A percentile compares a stretch with the other conserved stretches of the same genome.
Evolutionary conservation across 2,113 vertebrate species (phyloP).

Genomic region (Xenopus tropicalis): UCB_Xtro_10.0 CM004451.2:26178501-26179000

Average conservation of each 20-base stretch:
- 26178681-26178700: constrained; percentile 11
- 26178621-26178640: constrained; percentile 8
- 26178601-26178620: not conserved
- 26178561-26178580: not conserved
- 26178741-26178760: constrained; percentile 48
- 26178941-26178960: no score
- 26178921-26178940: no score
- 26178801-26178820: constrained; percentile 12
- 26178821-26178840: constrained; percentile 17
- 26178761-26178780: constrained; percentile 9
- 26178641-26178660: constrained; percentile 4
- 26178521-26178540: not conserved
- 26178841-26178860: no score
- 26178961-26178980: no score
- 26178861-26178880: no score
- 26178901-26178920: no score
- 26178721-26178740: constrained; percentile 50
- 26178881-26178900: no score
- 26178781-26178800: constrained; percentile 12
- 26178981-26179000: no score
- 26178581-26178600: not conserved
- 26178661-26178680: constrained; percentile 36
- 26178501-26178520: not conserved
- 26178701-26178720: constrained; percentile 51
- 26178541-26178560: not conserved